A percentile compares a stretch with the other conserved stretches of the same genome.
Evolutionary conservation across 2,888 invertebrate genomes (phyloP).

Genomic region (Hemicrepidius hirtus): DNA sequence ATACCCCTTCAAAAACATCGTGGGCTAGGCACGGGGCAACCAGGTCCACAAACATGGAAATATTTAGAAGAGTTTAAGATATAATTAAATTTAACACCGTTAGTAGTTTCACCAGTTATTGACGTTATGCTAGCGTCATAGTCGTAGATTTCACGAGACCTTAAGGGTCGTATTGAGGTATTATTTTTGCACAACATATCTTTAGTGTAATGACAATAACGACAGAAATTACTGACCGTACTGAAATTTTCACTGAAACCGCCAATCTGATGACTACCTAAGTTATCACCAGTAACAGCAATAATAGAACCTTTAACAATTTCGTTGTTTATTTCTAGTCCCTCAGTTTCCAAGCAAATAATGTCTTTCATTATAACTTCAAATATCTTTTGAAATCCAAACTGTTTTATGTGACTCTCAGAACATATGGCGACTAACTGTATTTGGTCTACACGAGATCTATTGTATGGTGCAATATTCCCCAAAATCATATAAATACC

Average conservation of each 20-base stretch:
- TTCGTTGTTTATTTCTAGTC: too few species aligned
- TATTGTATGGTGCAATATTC: constrained; percentile 58
- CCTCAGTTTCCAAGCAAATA: constrained; percentile 56
- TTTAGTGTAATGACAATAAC: constrained; percentile 54
- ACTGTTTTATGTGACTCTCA: constrained; percentile 57
- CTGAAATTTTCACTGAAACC: constrained; percentile 60
- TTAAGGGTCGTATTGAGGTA: constrained; percentile 9
- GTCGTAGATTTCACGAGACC: constrained; percentile 16
- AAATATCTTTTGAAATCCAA: constrained; percentile 57
- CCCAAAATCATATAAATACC: constrained; percentile 61
- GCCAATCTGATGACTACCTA: constrained; percentile 57
- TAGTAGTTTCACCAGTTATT: constrained; percentile 25
- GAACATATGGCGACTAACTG: constrained; percentile 61
- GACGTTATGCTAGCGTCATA: background rate
- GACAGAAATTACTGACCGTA: constrained; percentile 50
- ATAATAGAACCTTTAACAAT: constrained; percentile 56
- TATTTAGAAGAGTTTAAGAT: constrained; percentile 56
- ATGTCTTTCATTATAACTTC: constrained; percentile 57
- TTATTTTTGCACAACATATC: constrained; percentile 22
- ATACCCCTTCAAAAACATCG: constrained; percentile 60
- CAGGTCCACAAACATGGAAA: constrained; percentile 60
- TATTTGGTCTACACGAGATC: constrained; percentile 57
- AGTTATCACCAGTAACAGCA: constrained; percentile 56
- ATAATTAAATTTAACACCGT: constrained; percentile 59
- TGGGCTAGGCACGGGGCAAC: constrained; percentile 62